Evolutionary conservation across 2,888 invertebrate genomes (phyloP).

Genomic region (Ectobius pallidus): DNA sequence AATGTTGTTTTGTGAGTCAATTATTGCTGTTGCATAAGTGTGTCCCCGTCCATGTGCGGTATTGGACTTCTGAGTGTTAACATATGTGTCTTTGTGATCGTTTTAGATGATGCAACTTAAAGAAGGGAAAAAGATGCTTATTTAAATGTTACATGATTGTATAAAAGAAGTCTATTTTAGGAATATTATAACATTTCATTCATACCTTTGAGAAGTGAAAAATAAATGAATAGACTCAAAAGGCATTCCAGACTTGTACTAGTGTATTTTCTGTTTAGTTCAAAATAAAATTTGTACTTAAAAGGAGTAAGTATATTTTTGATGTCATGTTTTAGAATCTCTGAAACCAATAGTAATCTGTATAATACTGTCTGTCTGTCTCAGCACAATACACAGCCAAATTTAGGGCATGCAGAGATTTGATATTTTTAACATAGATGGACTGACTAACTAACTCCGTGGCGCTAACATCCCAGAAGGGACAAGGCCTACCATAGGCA

Average conservation of each 20-base stretch:
- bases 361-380: no score
- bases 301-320: neutral
- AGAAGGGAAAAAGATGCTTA: neutral
- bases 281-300: neutral
- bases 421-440: no score
- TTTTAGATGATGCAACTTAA: neutral
- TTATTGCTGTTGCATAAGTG: neutral
- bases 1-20: neutral
- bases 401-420: no score
- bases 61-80: neutral
- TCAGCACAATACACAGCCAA: no score
- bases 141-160: neutral
- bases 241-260: constrained; percentile 3
- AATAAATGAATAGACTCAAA: neutral
- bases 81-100: neutral
- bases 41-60: neutral
- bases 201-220: neutral
- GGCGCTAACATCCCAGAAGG: no score
- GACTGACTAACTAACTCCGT: no score
- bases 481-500: no score
- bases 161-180: neutral
- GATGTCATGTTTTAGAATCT: no score
- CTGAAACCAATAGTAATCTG: no score
- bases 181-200: neutral
- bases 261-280: neutral